Conservation (phyloP, 30 jellyfish, hydroid and myxozoan genomes). For the Aurelia aurita region DNA sequence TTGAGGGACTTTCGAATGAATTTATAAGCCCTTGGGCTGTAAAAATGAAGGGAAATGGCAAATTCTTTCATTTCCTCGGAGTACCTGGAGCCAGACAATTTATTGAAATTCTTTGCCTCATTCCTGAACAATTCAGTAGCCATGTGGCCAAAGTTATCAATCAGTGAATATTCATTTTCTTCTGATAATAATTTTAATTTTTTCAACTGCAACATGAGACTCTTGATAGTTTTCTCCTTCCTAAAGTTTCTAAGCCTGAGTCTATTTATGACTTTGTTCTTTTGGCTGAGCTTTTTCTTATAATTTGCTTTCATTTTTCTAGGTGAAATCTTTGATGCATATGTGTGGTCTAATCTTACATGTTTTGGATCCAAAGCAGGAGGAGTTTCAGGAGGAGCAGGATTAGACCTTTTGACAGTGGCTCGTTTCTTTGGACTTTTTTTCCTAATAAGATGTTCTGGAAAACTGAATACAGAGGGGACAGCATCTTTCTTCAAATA, state of each 20-base stretch:
- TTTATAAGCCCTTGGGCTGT: conserved; percentile 53
- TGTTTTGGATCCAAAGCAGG: not conserved
- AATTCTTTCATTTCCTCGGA: conserved; percentile 20
- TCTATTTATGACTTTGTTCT: not conserved
- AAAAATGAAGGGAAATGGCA: conserved; percentile 38
- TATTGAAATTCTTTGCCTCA: not conserved
- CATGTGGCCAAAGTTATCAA: not conserved
- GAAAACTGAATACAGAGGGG: conserved; percentile 17
- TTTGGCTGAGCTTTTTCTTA: not conserved
- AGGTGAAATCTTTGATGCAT: not conserved
- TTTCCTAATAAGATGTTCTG: not conserved
- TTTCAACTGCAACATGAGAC: not conserved
- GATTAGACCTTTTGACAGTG: not conserved
- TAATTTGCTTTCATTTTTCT: not conserved
- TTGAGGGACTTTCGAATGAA: not conserved
- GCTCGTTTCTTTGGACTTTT: conserved; percentile 1
- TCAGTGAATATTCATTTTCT: not conserved
- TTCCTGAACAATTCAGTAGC: not conserved
- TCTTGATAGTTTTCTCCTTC: conserved; percentile 4
- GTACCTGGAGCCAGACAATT: not conserved
- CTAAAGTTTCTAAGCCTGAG: not conserved
- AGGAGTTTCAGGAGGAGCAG: not conserved
- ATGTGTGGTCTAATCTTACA: not conserved
- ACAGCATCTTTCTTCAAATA: conserved; percentile 22
- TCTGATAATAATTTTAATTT: not conserved